Conservation (phyloP, 2,113 vertebrate species). For the Eidolon helvum region DNA sequence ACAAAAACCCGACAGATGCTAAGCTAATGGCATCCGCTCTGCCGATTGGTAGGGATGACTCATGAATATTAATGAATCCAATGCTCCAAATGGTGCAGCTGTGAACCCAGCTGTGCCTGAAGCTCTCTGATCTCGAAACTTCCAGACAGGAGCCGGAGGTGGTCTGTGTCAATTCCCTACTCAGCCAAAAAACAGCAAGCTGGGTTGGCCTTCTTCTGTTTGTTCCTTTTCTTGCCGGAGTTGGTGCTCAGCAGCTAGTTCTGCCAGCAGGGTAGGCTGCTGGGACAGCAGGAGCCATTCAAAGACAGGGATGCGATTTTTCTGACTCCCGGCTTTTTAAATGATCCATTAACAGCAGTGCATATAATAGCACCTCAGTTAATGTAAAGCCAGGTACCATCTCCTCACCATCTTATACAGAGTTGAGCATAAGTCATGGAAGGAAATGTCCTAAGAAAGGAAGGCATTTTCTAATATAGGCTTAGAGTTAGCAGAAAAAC, state of each 20-base stretch:
- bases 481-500: not conserved
- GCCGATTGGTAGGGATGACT: constrained; percentile 81
- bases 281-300: constrained; percentile 68
- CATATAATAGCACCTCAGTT: constrained; percentile 49
- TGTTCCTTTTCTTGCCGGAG: constrained; percentile 36
- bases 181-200: constrained; percentile 74
- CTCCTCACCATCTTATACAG: not conserved
- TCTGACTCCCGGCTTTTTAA: constrained; percentile 66
- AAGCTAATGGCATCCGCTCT: constrained; percentile 63
- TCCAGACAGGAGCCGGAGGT: constrained; percentile 78
- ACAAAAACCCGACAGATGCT: constrained; percentile 84
- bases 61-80: constrained; percentile 80
- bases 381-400: constrained; percentile 30
- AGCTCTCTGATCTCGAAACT: constrained; percentile 74
- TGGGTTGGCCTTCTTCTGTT: constrained; percentile 60
- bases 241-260: constrained; percentile 55
- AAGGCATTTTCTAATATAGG: not conserved
- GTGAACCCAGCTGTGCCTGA: constrained; percentile 84
- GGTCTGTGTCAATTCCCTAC: constrained; percentile 79
- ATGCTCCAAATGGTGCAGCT: constrained; percentile 85
- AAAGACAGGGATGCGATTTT: constrained; percentile 52
- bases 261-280: constrained; percentile 68
- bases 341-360: constrained; percentile 60
- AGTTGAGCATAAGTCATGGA: not conserved
- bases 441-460: not conserved